Percentiles rank a stretch among this genome's conserved stretches.
Evolutionary conservation across 1,140 invertebrate species (phyloP).

Genomic region (Apis cerana): DNA sequence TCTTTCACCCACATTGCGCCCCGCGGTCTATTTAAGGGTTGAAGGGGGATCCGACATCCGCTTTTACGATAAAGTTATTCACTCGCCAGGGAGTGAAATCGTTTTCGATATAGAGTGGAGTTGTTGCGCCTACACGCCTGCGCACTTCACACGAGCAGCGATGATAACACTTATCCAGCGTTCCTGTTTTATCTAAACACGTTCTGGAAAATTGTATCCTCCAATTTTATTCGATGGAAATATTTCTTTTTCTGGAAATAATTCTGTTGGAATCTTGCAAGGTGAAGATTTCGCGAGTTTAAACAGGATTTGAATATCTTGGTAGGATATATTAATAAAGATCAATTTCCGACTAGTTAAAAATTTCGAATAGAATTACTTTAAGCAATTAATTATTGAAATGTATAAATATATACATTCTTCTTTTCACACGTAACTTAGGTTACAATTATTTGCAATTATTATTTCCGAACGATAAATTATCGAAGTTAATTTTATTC

Average conservation of each 20-base stretch:
- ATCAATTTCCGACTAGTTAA: too few species aligned
- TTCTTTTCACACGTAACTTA: too few species aligned
- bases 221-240: not conserved
- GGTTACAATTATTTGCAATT: too few species aligned
- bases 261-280: too few species aligned
- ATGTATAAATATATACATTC: not conserved
- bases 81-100: conserved; percentile 39
- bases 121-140: too few species aligned
- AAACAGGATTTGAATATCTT: too few species aligned
- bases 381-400: too few species aligned
- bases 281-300: too few species aligned
- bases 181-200: conserved; percentile 16
- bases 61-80: conserved; percentile 34
- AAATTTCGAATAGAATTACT: too few species aligned
- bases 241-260: too few species aligned
- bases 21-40: not conserved
- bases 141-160: not conserved
- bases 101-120: conserved; percentile 40
- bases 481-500: too few species aligned
- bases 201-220: not conserved
- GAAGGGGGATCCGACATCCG: not conserved
- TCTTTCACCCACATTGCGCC: not conserved
- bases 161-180: not conserved
- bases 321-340: not conserved
- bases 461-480: too few species aligned